Conservation (phyloP, 1,140 invertebrate genomes). For the Danaus melanippus region DNA sequence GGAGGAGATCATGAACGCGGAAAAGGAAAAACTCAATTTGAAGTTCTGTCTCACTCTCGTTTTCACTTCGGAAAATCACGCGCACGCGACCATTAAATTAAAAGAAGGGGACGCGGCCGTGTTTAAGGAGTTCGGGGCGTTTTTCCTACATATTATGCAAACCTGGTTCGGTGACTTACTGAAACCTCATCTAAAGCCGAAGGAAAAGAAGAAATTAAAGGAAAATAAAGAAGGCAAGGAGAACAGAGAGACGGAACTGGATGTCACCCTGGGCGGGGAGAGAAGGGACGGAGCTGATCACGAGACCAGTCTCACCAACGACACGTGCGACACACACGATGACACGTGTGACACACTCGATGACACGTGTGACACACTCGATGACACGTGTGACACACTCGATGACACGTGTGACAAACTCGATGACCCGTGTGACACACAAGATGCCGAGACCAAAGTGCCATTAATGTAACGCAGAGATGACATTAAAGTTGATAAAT, state of each 20-base stretch:
- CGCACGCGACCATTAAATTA: constrained; percentile 17
- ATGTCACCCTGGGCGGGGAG: no score
- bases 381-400: no score
- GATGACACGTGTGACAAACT: no score
- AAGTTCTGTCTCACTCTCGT: constrained; percentile 29
- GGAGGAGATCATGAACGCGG: constrained; percentile 28
- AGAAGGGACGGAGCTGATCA: no score
- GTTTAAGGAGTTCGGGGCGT: constrained; percentile 43
- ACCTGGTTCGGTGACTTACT: constrained; percentile 32
- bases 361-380: no score
- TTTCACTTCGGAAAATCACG: constrained; percentile 21
- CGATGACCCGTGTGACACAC: no score
- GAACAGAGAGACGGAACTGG: background rate
- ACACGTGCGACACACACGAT: no score
- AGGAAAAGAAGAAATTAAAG: constrained; percentile 12
- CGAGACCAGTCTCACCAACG: no score
- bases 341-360: no score
- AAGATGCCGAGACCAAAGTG: no score
- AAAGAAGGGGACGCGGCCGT: constrained; percentile 25
- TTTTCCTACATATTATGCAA: constrained; percentile 30
- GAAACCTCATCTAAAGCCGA: constrained; percentile 16
- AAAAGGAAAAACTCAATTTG: constrained; percentile 22
- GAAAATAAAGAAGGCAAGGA: constrained; percentile 1
- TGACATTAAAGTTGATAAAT: no score
- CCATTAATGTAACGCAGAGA: no score